Percentiles rank a stretch among this genome's conserved stretches.
These are phyloP conservation scores for Syngnathus typhle DNA, from an alignment of 2,113 vertebrate genomes.

Conservation along the genomic window DNA sequence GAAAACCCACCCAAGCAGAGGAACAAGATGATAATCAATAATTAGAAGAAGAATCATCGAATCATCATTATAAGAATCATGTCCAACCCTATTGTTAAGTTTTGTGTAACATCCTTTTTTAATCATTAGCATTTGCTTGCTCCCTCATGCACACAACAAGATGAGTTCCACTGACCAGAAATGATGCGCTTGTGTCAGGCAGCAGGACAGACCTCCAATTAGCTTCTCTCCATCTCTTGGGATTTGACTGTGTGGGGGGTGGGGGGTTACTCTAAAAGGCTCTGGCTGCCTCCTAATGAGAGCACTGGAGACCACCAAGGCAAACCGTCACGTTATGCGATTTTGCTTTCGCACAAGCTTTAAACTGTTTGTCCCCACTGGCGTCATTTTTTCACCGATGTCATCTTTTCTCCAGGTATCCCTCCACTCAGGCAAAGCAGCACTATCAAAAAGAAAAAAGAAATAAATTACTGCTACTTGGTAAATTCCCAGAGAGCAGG, in stretches of 20 bases:
- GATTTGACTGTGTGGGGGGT: not conserved
- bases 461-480: conserved; percentile 22
- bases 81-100: not conserved
- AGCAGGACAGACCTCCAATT: conserved; percentile 63
- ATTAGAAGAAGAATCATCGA: not conserved
- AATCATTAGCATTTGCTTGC: conserved; percentile 13
- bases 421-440: conserved; percentile 14
- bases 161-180: conserved; percentile 33
- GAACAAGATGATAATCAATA: no score
- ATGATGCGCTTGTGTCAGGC: conserved; percentile 41
- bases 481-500: conserved; percentile 25
- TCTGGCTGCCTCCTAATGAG: conserved; percentile 64
- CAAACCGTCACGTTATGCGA: conserved; percentile 30
- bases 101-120: conserved; percentile 7
- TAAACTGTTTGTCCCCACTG: conserved; percentile 47
- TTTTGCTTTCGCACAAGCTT: conserved; percentile 24
- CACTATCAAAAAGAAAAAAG: conserved; percentile 24
- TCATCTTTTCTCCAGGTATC: conserved; percentile 19
- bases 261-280: conserved; percentile 21
- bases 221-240: conserved; percentile 52
- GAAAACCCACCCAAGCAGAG: no score
- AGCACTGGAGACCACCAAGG: conserved; percentile 57
- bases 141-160: conserved; percentile 16
- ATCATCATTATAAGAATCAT: not conserved
- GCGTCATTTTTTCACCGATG: conserved; percentile 13